Evolutionary conservation across 2,888 invertebrate species (phyloP), one percentile per base, ranked within the genome.

Genomic region (Noctua pronuba): DNA sequence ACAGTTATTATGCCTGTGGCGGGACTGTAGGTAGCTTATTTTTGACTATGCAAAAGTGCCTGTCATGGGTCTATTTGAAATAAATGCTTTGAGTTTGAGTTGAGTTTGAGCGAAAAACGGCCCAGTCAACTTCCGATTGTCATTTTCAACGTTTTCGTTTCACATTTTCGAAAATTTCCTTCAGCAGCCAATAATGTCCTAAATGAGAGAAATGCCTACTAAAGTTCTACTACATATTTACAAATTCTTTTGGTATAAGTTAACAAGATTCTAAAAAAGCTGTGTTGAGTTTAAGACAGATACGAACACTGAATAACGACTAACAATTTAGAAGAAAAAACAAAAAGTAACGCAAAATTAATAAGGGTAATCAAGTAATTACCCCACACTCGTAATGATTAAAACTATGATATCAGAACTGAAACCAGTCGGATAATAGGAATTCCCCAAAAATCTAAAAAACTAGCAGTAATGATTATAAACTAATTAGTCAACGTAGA

Each of bases 391-490:
- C 18, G 60, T 60, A 60, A 31, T 60, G 18, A 46, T 52, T 38
- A 46, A 60, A 70, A 68, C 18, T n/a, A 38, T 68, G 58, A 44
- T 21, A 24, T 24, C 16, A 58, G 5, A 31, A 46, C n/a, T 16
- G n/a, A 41, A 44, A 38, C 21, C 16, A 2, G 2, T 35, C 18
- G 0, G 10, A 4, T 16, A 44, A 4, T 16, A 44, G 18, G 31
- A 73, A 71, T 83, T 80, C 70, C 75, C 69, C 71, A 79, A 86
- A 79, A 75, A 73, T 49, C n/a, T 70, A 58, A 16, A 68, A 21
- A 7, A 18, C 64, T 49, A 77, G 55, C 38, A 41, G 31, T 72
- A 72, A 88, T 79, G 73, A 82, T 18, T 75, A 55, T 62, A 13
- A 41, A 49, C 24, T 82, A 80, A 86, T 87, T 84, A 71, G 46